Evolutionary conservation across 92 coral and sea anemone genomes (phyloP).

Genomic region (Blastomussa wellsi): DNA sequence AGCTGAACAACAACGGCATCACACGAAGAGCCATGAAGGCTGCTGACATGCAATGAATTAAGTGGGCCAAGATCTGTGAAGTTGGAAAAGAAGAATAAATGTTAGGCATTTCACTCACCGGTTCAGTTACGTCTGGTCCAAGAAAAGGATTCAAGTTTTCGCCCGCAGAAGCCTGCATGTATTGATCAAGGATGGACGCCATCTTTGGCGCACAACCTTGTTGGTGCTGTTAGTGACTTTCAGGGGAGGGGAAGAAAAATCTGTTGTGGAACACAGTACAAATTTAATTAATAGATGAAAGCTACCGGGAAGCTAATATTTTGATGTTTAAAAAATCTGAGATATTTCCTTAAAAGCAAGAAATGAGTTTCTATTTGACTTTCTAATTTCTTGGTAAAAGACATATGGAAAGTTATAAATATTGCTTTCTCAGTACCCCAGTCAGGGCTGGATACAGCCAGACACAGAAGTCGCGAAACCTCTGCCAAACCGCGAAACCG

Average conservation of each 20-base stretch:
- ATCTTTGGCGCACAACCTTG: slow-evolving; percentile 56
- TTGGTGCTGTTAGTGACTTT: not conserved
- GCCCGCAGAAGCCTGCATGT: slow-evolving; percentile 73
- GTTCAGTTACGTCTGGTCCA: slow-evolving; percentile 71
- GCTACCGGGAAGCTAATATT: no score
- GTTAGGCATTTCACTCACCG: slow-evolving; percentile 51
- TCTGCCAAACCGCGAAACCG: slow-evolving; percentile 17
- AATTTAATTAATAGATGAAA: not conserved
- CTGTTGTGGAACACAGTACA: not conserved
- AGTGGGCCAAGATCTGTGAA: not conserved
- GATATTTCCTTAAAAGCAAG: not conserved
- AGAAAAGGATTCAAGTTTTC: slow-evolving; percentile 75
- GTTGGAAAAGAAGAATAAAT: no score
- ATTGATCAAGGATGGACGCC: slow-evolving; percentile 99
- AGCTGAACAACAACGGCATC: not conserved
- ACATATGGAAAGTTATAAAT: not conserved
- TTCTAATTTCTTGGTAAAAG: not conserved
- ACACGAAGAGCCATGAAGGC: not conserved
- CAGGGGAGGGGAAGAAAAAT: slow-evolving; percentile 21
- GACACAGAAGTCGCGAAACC: not conserved
- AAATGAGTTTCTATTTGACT: not conserved
- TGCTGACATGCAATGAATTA: no score
- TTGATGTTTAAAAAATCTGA: not conserved
- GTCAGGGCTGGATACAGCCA: not conserved
- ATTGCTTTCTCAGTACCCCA: not conserved